Conservation (phyloP, 2,113 vertebrate genomes). For the Motacilla tschutschensis region DNA sequence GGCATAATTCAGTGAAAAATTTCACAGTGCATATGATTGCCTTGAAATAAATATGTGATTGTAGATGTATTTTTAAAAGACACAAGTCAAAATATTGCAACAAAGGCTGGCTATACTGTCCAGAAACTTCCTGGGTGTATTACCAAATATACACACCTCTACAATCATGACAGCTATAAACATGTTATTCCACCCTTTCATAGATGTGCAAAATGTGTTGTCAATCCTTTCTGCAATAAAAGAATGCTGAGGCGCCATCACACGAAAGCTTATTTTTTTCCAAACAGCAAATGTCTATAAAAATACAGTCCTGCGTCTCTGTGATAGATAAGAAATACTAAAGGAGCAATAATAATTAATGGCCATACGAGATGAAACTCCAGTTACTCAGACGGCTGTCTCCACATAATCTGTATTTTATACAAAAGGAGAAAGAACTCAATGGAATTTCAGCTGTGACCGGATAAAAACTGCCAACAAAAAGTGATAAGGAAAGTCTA, state of each 20-base stretch:
- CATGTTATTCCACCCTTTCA: conserved; percentile 6
- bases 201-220: conserved; percentile 21
- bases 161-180: neutral
- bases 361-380: conserved; percentile 81
- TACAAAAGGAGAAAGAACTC: conserved; percentile 82
- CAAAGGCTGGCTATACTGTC: neutral
- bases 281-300: conserved; percentile 66
- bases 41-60: neutral
- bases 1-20: neutral
- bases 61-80: neutral
- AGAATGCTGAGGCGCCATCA: conserved; percentile 41
- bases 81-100: neutral
- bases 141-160: neutral
- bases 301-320: conserved; percentile 70
- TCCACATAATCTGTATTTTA: conserved; percentile 87
- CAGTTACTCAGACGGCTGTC: conserved; percentile 84
- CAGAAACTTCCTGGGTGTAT: neutral
- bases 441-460: conserved; percentile 81
- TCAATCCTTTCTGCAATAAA: conserved; percentile 34
- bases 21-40: neutral
- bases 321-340: conserved; percentile 80
- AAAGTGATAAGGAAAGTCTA: conserved; percentile 87
- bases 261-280: conserved; percentile 47
- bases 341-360: conserved; percentile 86
- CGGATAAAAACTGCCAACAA: conserved; percentile 83